These are phyloP conservation scores for Phataginus tricuspis DNA, from an alignment of 2,797 vertebrate genomes.

Conservation along the genomic window DNA sequence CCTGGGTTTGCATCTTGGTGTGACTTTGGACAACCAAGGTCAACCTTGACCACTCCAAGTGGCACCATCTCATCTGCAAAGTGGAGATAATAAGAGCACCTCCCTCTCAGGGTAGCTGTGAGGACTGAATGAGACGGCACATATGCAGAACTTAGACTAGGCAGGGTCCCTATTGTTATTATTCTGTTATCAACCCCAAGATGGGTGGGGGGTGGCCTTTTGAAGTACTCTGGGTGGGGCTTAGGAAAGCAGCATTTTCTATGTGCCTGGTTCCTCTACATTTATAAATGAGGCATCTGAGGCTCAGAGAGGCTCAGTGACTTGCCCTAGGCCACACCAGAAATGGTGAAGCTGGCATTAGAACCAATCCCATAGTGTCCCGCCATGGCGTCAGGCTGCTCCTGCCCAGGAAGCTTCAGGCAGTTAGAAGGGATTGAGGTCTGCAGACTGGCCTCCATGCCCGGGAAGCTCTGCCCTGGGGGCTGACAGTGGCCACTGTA, in stretches of 20 bases:
- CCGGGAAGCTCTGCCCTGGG: background rate
- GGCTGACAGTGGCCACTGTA: accelerated
- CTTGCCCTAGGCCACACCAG: background rate
- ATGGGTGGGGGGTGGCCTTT: too few species aligned
- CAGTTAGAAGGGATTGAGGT: too few species aligned
- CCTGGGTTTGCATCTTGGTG: background rate
- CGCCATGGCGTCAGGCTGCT: accelerated
- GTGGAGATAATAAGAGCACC: accelerated
- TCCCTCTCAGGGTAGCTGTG: accelerated
- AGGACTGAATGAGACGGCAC: accelerated
- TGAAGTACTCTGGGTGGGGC: background rate
- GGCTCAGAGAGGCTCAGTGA: background rate
- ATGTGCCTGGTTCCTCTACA: background rate
- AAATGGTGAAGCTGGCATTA: background rate
- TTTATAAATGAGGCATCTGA: background rate
- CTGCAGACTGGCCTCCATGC: background rate
- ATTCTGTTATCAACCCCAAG: background rate
- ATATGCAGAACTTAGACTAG: accelerated
- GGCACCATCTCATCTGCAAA: accelerated
- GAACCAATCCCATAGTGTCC: accelerated
- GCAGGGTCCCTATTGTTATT: accelerated
- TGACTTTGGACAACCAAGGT: background rate
- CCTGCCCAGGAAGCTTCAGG: accelerated
- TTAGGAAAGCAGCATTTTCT: background rate
- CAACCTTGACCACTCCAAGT: background rate